A percentile compares a stretch with the other conserved stretches of the same genome.
phyloP scores from a whole-genome alignment of 2,113 vertebrate genomes.

The Apus apus region DNA sequence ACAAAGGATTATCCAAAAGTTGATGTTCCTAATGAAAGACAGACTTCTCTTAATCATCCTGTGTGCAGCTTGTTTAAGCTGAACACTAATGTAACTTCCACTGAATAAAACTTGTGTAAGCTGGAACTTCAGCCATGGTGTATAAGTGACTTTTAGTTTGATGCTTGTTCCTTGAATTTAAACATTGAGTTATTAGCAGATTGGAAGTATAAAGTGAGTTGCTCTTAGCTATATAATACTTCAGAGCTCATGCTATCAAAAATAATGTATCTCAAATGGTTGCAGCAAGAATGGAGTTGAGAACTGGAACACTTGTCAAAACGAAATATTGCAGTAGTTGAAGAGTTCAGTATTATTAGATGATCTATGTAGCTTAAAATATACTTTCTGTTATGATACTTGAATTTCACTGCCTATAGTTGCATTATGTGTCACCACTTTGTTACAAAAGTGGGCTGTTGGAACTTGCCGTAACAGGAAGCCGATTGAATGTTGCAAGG shows the following conservation, averaged over 20 bases:
- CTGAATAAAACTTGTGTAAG: not conserved
- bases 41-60: not conserved
- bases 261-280: not conserved
- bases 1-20: not conserved
- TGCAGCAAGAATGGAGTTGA: not conserved
- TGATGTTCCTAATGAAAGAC: not conserved
- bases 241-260: not conserved
- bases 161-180: not conserved
- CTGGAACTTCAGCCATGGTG: not conserved
- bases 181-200: not conserved
- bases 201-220: not conserved
- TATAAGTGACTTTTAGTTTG: not conserved
- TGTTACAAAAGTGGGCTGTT: not conserved
- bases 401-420: not conserved
- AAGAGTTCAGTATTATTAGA: not conserved
- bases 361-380: not conserved
- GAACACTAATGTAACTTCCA: not conserved
- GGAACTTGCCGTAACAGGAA: constrained; percentile 12
- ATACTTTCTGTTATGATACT: not conserved
- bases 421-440: not conserved
- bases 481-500: not conserved
- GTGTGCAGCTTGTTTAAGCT: not conserved
- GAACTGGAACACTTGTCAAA: not conserved
- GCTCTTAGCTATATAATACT: not conserved
- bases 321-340: not conserved